phyloP scores from a whole-genome alignment of 2,797 vertebrate species.

The Fundulus diaphanus region DNA sequence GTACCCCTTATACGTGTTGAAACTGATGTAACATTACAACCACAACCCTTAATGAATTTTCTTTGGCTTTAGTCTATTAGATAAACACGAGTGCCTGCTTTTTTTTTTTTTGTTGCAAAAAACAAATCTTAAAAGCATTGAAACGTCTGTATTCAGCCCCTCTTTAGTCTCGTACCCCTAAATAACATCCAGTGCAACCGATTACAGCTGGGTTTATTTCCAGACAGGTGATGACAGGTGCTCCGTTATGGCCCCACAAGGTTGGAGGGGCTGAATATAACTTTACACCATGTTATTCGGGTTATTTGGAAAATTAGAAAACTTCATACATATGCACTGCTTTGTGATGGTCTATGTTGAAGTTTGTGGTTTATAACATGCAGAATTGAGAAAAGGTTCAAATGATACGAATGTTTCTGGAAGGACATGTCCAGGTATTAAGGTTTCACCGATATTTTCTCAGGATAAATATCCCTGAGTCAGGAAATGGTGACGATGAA shows the following conservation, averaged over 20 bases:
- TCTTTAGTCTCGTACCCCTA: too few relatives aligned
- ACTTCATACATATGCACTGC: background rate
- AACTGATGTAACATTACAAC: background rate
- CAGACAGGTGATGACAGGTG: too few relatives aligned
- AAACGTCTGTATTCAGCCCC: too few relatives aligned
- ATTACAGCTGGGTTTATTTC: too few relatives aligned
- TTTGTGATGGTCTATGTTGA: background rate
- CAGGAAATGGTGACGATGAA: conserved; percentile 93
- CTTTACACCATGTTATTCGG: background rate
- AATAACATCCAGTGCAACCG: too few relatives aligned
- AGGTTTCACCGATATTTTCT: conserved; percentile 5
- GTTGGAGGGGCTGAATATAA: too few relatives aligned
- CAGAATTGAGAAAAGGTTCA: background rate
- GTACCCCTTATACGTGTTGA: background rate
- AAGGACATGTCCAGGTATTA: background rate
- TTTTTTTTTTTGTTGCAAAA: too few relatives aligned
- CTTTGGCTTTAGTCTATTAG: background rate
- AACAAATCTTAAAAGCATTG: too few relatives aligned
- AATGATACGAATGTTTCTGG: too few relatives aligned
- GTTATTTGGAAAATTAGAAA: background rate
- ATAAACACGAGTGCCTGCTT: too few relatives aligned
- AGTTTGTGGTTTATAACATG: background rate
- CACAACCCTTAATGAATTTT: background rate
- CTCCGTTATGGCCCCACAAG: too few relatives aligned
- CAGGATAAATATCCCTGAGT: conserved; percentile 98